A percentile compares a stretch with the other conserved stretches of the same genome.
phyloP scores from a whole-genome alignment of 2,888 invertebrate genomes.

The Auanema freiburgensis region DNA sequence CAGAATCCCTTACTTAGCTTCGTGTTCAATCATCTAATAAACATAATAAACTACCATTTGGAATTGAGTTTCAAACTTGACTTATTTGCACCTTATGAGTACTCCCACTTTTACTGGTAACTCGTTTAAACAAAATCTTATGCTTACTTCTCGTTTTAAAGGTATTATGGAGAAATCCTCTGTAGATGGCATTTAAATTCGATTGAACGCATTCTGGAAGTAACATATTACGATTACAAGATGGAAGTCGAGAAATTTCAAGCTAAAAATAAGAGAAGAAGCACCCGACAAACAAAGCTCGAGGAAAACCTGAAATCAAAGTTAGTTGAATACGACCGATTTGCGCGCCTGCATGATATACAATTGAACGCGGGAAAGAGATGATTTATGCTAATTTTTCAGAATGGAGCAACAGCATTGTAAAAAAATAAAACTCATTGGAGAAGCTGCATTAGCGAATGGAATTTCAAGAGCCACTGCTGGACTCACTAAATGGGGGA shows the following conservation, averaged over 20 bases:
- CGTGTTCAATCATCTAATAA: constrained; percentile 88
- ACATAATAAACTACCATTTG: constrained; percentile 89
- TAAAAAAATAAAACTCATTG: not conserved
- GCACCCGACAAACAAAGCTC: not conserved
- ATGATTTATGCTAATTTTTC: not conserved
- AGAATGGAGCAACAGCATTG: constrained; percentile 6
- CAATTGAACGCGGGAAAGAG: not conserved
- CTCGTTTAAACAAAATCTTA: not conserved
- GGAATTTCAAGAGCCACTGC: constrained; percentile 25
- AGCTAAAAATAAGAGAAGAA: not conserved
- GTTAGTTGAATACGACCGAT: not conserved
- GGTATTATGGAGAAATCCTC: constrained; percentile 37
- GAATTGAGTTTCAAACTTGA: constrained; percentile 92
- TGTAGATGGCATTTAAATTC: constrained; percentile 28
- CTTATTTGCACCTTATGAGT: constrained; percentile 92
- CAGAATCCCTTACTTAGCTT: constrained; percentile 72
- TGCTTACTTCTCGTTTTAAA: constrained; percentile 8
- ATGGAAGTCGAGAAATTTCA: no score
- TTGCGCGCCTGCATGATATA: not conserved
- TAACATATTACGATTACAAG: constrained; percentile 5
- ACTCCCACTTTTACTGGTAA: constrained; percentile 89
- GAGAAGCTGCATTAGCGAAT: constrained; percentile 10
- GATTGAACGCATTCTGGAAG: constrained; percentile 23
- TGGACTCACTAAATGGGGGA: constrained; percentile 22
- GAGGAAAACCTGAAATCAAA: not conserved